Percentiles rank a stretch among this genome's conserved stretches.
Conservation (phyloP, 2,888 invertebrate genomes). For the Eupithecia insigniata region DNA sequence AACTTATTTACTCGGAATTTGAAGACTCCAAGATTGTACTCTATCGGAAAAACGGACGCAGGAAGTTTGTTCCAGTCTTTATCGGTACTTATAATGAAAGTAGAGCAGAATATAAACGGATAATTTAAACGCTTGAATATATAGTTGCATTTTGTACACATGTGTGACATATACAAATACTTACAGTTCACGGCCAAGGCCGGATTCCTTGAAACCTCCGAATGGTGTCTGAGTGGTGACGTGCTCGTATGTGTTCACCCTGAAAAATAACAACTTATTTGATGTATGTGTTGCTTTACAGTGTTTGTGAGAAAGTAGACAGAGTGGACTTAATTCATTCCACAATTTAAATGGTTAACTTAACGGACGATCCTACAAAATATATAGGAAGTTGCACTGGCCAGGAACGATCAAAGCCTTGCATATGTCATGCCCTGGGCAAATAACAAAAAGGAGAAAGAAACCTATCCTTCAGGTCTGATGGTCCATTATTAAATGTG, state of each 20-base stretch:
- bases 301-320: not conserved
- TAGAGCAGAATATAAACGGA: too few relatives aligned
- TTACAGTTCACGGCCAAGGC: slow-evolving; percentile 91
- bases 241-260: slow-evolving; percentile 90
- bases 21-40: too few relatives aligned
- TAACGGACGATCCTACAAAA: not conserved
- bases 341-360: not conserved
- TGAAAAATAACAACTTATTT: slow-evolving; percentile 41
- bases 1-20: too few relatives aligned
- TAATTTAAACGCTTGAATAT: not conserved
- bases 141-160: not conserved
- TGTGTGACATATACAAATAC: slow-evolving; percentile 51
- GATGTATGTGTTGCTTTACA: not conserved
- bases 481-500: not conserved
- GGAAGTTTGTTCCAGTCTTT: too few relatives aligned
- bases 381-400: not conserved
- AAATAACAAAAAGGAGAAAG: not conserved
- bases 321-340: not conserved
- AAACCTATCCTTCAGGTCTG: not conserved
- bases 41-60: too few relatives aligned
- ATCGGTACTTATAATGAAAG: too few relatives aligned
- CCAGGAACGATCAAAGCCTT: not conserved
- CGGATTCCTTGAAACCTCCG: slow-evolving; percentile 94
- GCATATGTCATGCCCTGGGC: not conserved
- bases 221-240: slow-evolving; percentile 91